Percentiles rank a stretch among this genome's conserved stretches.
phyloP scores from a whole-genome alignment of 2,113 vertebrate species.

The Microtus ochrogaster region DNA sequence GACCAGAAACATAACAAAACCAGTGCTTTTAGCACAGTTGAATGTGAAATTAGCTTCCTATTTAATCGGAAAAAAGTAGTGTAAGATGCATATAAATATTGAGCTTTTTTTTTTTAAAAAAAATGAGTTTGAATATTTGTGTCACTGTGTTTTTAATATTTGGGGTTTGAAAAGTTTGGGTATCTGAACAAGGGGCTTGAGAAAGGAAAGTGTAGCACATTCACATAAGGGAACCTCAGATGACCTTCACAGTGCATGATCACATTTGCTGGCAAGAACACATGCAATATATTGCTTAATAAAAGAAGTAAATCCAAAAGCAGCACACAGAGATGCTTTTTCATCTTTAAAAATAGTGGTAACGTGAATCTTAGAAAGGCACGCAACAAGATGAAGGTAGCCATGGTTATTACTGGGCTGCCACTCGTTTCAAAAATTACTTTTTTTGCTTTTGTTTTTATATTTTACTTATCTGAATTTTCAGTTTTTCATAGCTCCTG shows the following conservation, averaged over 20 bases:
- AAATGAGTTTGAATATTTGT: background rate
- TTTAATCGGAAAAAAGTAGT: background rate
- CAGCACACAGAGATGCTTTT: background rate
- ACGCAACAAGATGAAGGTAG: background rate
- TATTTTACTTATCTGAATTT: background rate
- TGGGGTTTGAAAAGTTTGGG: background rate
- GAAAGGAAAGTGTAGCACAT: background rate
- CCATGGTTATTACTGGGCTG: background rate
- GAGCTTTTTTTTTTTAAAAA: background rate
- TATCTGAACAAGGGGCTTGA: background rate
- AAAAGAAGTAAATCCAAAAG: background rate
- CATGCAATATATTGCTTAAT: background rate
- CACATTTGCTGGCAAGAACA: background rate
- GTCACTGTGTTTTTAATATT: background rate
- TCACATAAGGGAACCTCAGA: background rate
- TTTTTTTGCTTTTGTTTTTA: background rate
- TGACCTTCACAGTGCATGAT: background rate
- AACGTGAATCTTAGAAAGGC: background rate
- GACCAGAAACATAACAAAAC: constrained; percentile 1
- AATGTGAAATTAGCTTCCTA: constrained; percentile 17
- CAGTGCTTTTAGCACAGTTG: background rate
- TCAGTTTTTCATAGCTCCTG: background rate
- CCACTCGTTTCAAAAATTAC: background rate
- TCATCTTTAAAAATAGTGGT: constrained; percentile 30
- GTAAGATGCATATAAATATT: background rate